Percentiles rank a stretch among this genome's conserved stretches.
These are phyloP conservation scores for Dichetophora obliterata DNA, from an alignment of 2,888 invertebrate species.

Conservation along the genomic window DNA sequence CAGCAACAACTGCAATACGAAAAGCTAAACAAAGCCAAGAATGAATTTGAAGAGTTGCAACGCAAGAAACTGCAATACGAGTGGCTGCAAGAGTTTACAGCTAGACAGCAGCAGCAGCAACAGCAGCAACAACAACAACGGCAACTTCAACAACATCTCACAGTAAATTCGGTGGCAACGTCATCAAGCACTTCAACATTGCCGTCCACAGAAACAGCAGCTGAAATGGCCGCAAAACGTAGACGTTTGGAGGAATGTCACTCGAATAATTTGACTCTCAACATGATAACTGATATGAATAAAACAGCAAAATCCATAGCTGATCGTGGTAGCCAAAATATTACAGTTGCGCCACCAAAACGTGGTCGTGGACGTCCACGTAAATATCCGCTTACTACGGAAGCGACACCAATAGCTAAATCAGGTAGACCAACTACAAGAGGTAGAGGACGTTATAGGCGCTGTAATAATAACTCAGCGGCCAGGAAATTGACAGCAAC, in stretches of 20 bases:
- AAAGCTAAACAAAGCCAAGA: background rate
- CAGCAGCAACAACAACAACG: conserved; percentile 9
- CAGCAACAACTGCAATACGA: background rate
- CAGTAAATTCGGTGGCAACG: background rate
- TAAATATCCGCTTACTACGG: background rate
- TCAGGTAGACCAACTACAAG: background rate
- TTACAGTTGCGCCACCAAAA: background rate
- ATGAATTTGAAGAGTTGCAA: background rate
- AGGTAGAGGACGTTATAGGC: background rate
- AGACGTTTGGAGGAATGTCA: background rate
- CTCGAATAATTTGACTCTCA: background rate
- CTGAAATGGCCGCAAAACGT: background rate
- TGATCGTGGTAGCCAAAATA: background rate
- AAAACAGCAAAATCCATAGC: background rate
- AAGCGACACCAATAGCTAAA: background rate
- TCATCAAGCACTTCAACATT: background rate
- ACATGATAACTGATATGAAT: conserved; percentile 9
- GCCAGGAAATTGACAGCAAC: background rate
- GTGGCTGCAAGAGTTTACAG: background rate
- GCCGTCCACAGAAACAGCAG: background rate
- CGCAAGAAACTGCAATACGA: background rate
- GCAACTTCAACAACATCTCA: background rate
- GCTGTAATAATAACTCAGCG: background rate
- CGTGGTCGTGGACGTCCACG: conserved; percentile 21
- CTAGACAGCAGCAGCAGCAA: background rate